These are phyloP conservation scores for Ferrisia virgata DNA, from an alignment of 2,888 invertebrate species.

Conservation along the genomic window DNA sequence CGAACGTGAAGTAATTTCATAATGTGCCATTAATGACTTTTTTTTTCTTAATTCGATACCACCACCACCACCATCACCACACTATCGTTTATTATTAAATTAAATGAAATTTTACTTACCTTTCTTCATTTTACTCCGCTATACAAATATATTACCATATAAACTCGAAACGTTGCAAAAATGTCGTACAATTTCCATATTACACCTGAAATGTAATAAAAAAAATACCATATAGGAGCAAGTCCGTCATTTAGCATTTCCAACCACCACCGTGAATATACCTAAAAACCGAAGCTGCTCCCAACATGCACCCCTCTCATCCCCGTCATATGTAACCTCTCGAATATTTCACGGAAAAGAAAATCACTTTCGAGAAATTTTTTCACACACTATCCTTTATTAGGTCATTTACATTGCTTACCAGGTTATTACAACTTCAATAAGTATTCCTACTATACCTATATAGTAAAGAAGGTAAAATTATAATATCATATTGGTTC, in stretches of 20 bases:
- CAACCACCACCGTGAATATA: not conserved
- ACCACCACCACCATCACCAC: not conserved
- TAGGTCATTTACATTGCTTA: slow-evolving; percentile 10
- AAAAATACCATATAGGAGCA: not conserved
- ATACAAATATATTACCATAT: too few relatives aligned
- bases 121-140: not conserved
- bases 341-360: not conserved
- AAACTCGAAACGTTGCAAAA: not conserved
- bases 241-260: not conserved
- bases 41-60: not conserved
- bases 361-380: not conserved
- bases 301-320: not conserved
- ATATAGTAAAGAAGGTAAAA: slow-evolving; percentile 2
- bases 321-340: not conserved
- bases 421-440: not conserved
- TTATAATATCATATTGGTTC: slow-evolving; percentile 8
- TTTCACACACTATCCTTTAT: slow-evolving; percentile 11
- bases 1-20: not conserved
- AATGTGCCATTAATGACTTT: not conserved
- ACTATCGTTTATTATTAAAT: too few relatives aligned
- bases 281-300: not conserved
- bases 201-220: not conserved
- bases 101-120: not conserved
- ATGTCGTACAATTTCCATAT: not conserved
- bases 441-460: too few relatives aligned